Percentiles rank a stretch among this genome's conserved stretches.
These are phyloP conservation scores for Halichoeres trimaculatus DNA, from an alignment of 2,113 vertebrate species.

Conservation along the genomic window DNA sequence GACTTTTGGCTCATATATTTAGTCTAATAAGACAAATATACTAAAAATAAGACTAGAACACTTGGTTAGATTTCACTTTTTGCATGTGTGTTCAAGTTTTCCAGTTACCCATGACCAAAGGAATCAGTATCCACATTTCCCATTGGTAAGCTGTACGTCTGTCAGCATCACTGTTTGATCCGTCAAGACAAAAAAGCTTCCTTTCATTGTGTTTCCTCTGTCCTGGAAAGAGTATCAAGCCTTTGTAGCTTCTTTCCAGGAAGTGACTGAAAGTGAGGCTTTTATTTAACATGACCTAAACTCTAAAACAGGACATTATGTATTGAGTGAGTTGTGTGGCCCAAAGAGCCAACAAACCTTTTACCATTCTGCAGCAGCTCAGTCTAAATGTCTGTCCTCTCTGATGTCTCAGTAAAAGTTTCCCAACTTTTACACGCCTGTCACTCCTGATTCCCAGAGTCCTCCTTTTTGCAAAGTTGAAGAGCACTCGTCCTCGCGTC, in stretches of 20 bases:
- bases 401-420: background rate
- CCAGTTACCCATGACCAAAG: conserved; percentile 11
- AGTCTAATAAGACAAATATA: background rate
- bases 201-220: conserved; percentile 7
- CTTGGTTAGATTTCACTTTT: background rate
- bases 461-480: background rate
- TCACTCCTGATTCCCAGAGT: background rate
- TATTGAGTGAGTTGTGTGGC: background rate
- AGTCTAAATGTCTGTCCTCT: background rate
- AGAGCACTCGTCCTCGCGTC: background rate
- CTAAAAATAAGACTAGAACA: too few relatives aligned
- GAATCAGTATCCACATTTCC: background rate
- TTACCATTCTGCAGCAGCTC: background rate
- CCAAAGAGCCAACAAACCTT: background rate
- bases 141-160: background rate
- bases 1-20: too few relatives aligned
- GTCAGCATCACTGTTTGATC: conserved; percentile 12
- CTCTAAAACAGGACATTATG: background rate
- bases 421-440: background rate
- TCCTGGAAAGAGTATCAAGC: background rate
- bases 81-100: conserved; percentile 17
- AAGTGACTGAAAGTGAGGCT: background rate
- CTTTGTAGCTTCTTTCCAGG: background rate
- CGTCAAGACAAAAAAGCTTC: background rate
- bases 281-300: too few relatives aligned